Percentiles rank a stretch among this genome's conserved stretches.
These are phyloP conservation scores for Malurus leucopterus DNA, from an alignment of 2,797 vertebrate genomes.

Conservation along the genomic window DNA sequence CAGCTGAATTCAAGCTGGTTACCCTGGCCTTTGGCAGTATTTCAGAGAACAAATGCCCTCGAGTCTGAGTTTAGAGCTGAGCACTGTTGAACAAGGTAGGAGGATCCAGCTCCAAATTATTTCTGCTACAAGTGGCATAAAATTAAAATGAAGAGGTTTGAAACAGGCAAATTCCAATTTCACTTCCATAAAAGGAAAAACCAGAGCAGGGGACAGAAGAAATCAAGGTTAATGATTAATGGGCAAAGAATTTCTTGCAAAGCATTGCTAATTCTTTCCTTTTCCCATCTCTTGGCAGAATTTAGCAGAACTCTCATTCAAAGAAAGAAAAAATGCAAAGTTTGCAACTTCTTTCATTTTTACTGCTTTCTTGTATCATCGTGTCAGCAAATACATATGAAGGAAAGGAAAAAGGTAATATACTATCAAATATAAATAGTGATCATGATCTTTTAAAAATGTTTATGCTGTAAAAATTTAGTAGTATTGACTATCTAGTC, in stretches of 20 bases:
- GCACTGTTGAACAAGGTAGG: constrained; percentile 2
- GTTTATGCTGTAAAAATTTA: not conserved
- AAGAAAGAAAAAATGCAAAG: constrained; percentile 64
- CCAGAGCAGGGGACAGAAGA: not conserved
- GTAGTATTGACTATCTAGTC: not conserved
- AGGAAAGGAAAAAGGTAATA: constrained; percentile 68
- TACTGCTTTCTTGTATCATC: constrained; percentile 44
- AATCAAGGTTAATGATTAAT: constrained; percentile 76
- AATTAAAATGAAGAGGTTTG: not conserved
- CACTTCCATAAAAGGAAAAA: constrained; percentile 22
- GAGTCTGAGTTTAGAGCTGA: not conserved
- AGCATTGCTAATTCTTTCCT: constrained; percentile 26
- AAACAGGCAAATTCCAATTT: not conserved
- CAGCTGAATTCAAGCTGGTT: not conserved
- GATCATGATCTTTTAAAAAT: not conserved
- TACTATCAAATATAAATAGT: not conserved
- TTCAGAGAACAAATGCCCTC: constrained; percentile 16
- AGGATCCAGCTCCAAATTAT: not conserved
- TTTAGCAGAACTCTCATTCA: not conserved
- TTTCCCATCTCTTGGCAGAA: constrained; percentile 55
- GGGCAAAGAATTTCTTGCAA: constrained; percentile 26
- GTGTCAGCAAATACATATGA: constrained; percentile 30
- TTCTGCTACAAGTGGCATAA: not conserved
- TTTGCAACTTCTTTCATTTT: not conserved
- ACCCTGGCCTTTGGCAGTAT: constrained; percentile 27